Conservation (phyloP, 2,797 vertebrate species). For the Discoglossus pictus region DNA sequence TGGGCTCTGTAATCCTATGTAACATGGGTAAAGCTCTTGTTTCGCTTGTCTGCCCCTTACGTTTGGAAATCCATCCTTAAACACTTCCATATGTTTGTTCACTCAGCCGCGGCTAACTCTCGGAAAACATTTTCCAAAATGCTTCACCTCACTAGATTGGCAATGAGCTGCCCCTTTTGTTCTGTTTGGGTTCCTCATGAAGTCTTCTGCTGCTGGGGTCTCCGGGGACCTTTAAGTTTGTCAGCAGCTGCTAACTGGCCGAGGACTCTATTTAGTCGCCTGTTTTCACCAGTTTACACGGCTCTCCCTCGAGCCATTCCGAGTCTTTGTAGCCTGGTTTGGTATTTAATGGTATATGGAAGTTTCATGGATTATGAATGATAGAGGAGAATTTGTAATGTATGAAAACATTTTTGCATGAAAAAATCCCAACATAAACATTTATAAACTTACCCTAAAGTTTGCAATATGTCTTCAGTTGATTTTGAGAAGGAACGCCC, state of each 20-base stretch:
- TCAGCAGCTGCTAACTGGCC: slow-evolving; percentile 64
- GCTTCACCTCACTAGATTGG: slow-evolving; percentile 59
- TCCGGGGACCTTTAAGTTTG: slow-evolving; percentile 61
- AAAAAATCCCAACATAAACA: too few species aligned
- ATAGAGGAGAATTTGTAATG: too few species aligned
- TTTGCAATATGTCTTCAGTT: too few species aligned
- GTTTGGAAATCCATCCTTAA: slow-evolving; percentile 65
- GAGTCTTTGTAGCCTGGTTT: too few species aligned
- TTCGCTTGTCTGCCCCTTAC: slow-evolving; percentile 59
- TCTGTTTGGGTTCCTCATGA: slow-evolving; percentile 65
- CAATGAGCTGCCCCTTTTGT: slow-evolving; percentile 50
- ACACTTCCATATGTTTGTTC: slow-evolving; percentile 66
- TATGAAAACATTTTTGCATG: too few species aligned
- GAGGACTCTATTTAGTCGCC: slow-evolving; percentile 62
- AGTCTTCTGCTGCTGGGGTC: slow-evolving; percentile 62
- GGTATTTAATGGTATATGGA: too few species aligned
- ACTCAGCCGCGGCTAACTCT: slow-evolving; percentile 53
- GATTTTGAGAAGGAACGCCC: too few species aligned
- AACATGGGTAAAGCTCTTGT: slow-evolving; percentile 61
- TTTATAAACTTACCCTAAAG: too few species aligned
- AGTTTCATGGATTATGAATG: too few species aligned
- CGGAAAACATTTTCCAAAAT: slow-evolving; percentile 31
- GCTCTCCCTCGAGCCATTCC: slow-evolving; percentile 62
- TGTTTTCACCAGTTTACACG: slow-evolving; percentile 63
- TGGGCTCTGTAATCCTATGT: slow-evolving; percentile 59